Evolutionary conservation across 2,888 invertebrate genomes (phyloP), one percentile per base, ranked within the genome.

Genomic region (Peribatodes rhomboidaria): DNA sequence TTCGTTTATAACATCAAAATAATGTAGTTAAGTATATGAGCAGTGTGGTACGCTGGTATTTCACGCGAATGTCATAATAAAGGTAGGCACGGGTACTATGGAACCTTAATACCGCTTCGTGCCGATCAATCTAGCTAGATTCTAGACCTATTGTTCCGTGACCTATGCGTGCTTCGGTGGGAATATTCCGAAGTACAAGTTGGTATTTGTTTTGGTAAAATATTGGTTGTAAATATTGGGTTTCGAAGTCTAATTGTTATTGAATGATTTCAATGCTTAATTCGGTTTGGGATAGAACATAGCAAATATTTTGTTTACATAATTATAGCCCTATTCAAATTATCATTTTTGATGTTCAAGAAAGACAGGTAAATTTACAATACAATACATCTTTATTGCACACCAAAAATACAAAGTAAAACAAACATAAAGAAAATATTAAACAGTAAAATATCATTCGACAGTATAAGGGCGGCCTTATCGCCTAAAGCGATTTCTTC

Each of bases 1-100:
- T 62, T 55, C 1, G 18, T 37, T 33, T 22, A 37, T 53, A 44
- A 44, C 55, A 20, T 44, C 33, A 55, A 44, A 41, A 39, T 42
- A 56, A 55, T n/a, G n/a, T 58, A 64, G 61, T 72, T 64, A 60
- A 44, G 37, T 11, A 31, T 33, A 53, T 42, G 27, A 27, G 33
- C 18, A 50, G 50, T 18, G 31, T 33, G 66, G 59, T 62, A 65
- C 68, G 68, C 52, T 67, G 83, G 76, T 80, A 83, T 83, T 83
- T 83, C 78, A 79, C 79, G 80, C 70, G 73, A 84, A 83, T 82
- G 82, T 77, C 80, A 80, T 77, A 78, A 50, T 50, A 35, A 74
- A 74, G 72, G 70, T 69, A 71, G 11, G 33, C 61, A 66, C 53
- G 63, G 67, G 73, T 47, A 49, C 31, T 31, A n/a, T 20, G 35